Percentiles rank a stretch among this genome's conserved stretches.
These are phyloP conservation scores for Cinclus cinclus DNA, from an alignment of 2,113 vertebrate species.

Conservation along the genomic window DNA sequence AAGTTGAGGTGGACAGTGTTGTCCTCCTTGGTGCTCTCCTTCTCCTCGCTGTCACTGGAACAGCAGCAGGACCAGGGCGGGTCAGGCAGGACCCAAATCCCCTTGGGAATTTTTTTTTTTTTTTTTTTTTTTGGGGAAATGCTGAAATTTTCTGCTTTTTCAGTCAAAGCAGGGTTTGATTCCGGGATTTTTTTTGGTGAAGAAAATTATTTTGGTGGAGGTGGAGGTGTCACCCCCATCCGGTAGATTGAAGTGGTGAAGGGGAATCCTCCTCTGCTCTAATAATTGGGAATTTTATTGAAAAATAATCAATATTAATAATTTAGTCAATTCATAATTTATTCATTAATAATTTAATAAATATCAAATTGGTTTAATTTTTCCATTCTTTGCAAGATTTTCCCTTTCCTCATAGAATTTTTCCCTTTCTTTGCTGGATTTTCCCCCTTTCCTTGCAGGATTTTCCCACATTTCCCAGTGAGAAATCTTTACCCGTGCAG, in stretches of 20 bases:
- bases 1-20: conserved; percentile 81
- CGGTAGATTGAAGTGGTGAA: accelerated
- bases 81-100: neutral
- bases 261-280: neutral
- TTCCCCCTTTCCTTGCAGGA: neutral
- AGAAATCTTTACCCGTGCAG: neutral
- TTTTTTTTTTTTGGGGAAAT: too few species aligned
- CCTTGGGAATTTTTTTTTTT: accelerated
- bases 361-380: neutral
- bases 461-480: neutral
- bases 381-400: neutral
- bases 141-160: neutral
- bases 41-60: conserved; percentile 85
- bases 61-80: neutral
- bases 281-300: neutral
- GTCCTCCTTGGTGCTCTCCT: conserved; percentile 79
- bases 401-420: accelerated
- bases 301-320: too few species aligned
- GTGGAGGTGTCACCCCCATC: neutral
- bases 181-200: neutral
- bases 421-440: neutral
- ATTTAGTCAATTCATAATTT: too few species aligned
- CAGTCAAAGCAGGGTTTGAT: neutral
- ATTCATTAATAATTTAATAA: too few species aligned
- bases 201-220: neutral